Evolutionary conservation across 2,888 invertebrate species (phyloP), one percentile per base, ranked within the genome.

Genomic region (Criorhina ranunculi): DNA sequence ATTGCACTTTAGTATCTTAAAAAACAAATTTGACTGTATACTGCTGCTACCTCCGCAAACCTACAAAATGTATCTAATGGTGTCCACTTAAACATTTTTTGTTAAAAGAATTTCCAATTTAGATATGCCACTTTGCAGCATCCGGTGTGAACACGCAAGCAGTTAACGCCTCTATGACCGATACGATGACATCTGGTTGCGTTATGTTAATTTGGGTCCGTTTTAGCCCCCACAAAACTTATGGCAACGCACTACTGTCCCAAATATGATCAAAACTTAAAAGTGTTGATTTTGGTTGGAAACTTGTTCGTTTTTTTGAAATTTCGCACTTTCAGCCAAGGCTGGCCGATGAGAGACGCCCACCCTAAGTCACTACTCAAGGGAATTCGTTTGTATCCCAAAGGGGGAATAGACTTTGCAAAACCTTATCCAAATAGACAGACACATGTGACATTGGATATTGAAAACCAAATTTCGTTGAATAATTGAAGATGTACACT

Each of bases 181-280:
- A 59, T 76, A 59, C 49, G 57, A 64, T 17, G 19, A 57, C 76
- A 76, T 66, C 66, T 73, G 73, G 73, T 17, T 40, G 66, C 33
- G 44, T 55, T 64, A 29, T 42, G 37, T 8, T 49, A 37, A 66
- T 51, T 49, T 51, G 4, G 19, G 19, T 5, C 49, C 67, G 17
- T 69, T 59, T 37, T 24, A 70, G 24, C 46, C 29, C 51, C 40
- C 53, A 29, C 53, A 24, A n/a, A 17, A 19, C 8, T 35, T 44
- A 24, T 40, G 15, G 5, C n/a, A n/a, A 17, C 15, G 31, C 8
- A 8, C 31, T 31, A n/a, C 11, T 17, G 17, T 46, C 12, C 44
- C 55, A 55, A 55, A 69, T 49, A 24, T 49, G 49, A 5, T 37
- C 17, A 12, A 33, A 46, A 5, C 19, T 19, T 17, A 51, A 49